Evolutionary conservation across 2,113 vertebrate genomes (phyloP).

Genomic region (Noturus placidus): DNA sequence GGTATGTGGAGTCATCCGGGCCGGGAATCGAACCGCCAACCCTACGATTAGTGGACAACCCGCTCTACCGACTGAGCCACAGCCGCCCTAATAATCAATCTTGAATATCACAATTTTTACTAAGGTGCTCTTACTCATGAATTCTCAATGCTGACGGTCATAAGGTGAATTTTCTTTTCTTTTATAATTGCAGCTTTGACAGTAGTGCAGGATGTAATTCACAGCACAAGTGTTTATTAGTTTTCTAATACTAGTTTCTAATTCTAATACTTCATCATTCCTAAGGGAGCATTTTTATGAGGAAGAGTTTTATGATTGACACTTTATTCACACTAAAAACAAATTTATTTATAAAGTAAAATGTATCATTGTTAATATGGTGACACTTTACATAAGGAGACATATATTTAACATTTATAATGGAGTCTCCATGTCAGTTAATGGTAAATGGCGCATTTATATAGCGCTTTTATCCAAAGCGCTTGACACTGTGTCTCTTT

Average conservation of each 20-base stretch:
- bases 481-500: no score
- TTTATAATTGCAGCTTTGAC: neutral
- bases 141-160: neutral
- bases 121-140: neutral
- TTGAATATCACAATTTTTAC: neutral
- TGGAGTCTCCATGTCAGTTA: neutral
- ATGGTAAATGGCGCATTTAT: no score
- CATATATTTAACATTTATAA: neutral
- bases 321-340: neutral
- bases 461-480: no score
- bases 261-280: neutral
- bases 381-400: neutral
- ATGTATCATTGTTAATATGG: neutral
- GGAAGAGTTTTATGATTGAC: neutral
- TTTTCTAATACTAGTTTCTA: no score
- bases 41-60: no score
- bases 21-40: no score
- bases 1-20: no score
- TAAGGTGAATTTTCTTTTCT: neutral
- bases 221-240: no score
- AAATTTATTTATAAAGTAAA: neutral
- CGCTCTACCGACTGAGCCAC: no score
- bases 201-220: neutral
- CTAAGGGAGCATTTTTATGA: neutral
- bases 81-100: no score